These are phyloP conservation scores for Xestia rhomboidea DNA, from an alignment of 2,888 invertebrate species.

Conservation along the genomic window DNA sequence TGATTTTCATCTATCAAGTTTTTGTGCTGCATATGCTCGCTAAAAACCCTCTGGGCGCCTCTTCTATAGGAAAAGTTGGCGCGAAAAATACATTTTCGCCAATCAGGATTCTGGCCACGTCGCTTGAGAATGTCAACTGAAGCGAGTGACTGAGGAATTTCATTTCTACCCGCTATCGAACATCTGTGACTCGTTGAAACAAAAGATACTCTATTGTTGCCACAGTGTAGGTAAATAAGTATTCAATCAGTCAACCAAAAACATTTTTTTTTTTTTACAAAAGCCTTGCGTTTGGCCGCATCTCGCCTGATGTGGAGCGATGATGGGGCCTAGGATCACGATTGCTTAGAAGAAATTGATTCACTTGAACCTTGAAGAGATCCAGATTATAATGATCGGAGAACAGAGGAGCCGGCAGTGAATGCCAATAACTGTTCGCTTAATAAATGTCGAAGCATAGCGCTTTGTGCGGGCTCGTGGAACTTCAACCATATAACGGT, in stretches of 20 bases:
- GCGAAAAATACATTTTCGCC: constrained; percentile 61
- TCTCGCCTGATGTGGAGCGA: not conserved
- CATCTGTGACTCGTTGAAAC: constrained; percentile 63
- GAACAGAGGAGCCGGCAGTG: not conserved
- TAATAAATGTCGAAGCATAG: not conserved
- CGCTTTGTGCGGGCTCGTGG: not conserved
- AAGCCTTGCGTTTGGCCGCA: not conserved
- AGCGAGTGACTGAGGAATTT: constrained; percentile 63
- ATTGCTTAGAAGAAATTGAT: not conserved
- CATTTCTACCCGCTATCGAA: constrained; percentile 70
- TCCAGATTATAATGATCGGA: not conserved
- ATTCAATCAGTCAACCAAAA: not conserved
- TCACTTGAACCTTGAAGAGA: not conserved
- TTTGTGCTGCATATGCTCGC: not conserved
- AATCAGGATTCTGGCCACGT: constrained; percentile 64
- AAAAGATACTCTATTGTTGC: constrained; percentile 52
- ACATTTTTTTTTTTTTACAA: not conserved
- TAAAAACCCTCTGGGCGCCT: not conserved
- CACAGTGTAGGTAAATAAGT: constrained; percentile 29
- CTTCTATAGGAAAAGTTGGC: constrained; percentile 22
- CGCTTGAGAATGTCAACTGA: constrained; percentile 61
- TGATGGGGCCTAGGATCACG: not conserved
- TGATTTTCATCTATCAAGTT: not conserved
- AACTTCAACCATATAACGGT: not conserved
- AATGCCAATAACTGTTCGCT: not conserved